A percentile compares a stretch with the other conserved stretches of the same genome.
These are phyloP conservation scores for Micoletzkya japonica DNA, from an alignment of 2,888 invertebrate genomes.

Conservation along the genomic window DNA sequence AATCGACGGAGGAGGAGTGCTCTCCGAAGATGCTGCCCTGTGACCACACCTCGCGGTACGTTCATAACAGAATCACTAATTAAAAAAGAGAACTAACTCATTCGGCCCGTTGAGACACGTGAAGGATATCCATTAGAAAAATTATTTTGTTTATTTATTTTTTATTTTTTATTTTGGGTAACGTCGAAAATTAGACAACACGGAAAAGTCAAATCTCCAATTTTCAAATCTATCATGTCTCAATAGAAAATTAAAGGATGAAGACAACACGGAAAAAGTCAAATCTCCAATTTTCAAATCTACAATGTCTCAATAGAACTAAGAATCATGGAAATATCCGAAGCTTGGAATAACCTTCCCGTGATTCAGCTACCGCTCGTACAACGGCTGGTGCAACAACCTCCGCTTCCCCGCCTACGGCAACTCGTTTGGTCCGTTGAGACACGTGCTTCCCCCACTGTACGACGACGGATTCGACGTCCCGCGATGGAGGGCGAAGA, in stretches of 20 bases:
- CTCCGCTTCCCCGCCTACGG: constrained; percentile 57
- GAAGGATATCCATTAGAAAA: too few species aligned
- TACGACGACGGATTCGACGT: constrained; percentile 39
- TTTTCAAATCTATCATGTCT: background rate
- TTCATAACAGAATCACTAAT: too few species aligned
- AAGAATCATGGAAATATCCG: too few species aligned
- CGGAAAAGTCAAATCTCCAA: background rate
- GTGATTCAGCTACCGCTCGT: constrained; percentile 74
- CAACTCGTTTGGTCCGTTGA: constrained; percentile 58
- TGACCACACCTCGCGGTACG: constrained; percentile 59
- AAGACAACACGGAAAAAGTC: too few species aligned
- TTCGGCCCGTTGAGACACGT: too few species aligned
- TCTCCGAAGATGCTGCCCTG: constrained; percentile 62
- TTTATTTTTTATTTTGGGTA: too few species aligned
- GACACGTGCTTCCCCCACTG: constrained; percentile 67
- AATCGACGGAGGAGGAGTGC: constrained; percentile 46
- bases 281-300: background rate
- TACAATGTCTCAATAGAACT: too few species aligned
- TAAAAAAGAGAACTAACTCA: too few species aligned
- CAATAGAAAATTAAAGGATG: too few species aligned
- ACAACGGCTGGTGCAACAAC: constrained; percentile 89
- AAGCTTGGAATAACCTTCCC: too few species aligned
- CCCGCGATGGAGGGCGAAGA: constrained; percentile 48
- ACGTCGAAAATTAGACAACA: too few species aligned
- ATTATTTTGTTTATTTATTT: too few species aligned